A percentile compares a stretch with the other conserved stretches of the same genome.
phyloP scores from a whole-genome alignment of 2,888 invertebrate genomes.

The Drosophila cognata region DNA sequence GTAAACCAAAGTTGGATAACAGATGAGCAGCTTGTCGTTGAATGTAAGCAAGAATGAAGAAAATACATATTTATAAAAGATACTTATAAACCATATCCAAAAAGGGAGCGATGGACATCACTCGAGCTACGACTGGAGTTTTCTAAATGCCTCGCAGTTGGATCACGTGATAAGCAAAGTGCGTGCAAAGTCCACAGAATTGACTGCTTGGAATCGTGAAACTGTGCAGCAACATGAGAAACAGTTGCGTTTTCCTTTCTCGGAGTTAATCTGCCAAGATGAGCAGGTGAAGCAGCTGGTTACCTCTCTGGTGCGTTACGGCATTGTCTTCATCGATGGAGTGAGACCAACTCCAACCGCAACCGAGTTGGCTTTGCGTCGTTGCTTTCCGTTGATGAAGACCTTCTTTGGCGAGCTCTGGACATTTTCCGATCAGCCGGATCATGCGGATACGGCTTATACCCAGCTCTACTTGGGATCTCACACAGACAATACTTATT shows the following conservation, averaged over 20 bases:
- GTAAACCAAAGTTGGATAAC: slow-evolving; percentile 78
- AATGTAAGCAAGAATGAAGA: slow-evolving; percentile 86
- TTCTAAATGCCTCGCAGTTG: slow-evolving; percentile 64
- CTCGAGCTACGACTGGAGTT: slow-evolving; percentile 54
- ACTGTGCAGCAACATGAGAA: slow-evolving; percentile 84
- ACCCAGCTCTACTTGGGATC: slow-evolving; percentile 88
- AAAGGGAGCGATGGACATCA: slow-evolving; percentile 61
- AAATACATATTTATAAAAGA: background rate
- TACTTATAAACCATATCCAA: background rate
- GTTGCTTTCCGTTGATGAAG: slow-evolving; percentile 88
- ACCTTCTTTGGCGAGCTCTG: slow-evolving; percentile 92
- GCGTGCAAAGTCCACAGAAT: slow-evolving; percentile 59
- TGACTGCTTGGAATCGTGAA: slow-evolving; percentile 86
- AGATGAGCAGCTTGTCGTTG: slow-evolving; percentile 77
- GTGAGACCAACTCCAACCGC: slow-evolving; percentile 81
- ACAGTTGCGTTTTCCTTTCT: slow-evolving; percentile 83
- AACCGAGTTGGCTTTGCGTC: slow-evolving; percentile 86
- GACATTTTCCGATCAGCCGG: slow-evolving; percentile 87
- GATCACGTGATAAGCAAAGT: slow-evolving; percentile 57
- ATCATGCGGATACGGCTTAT: slow-evolving; percentile 91
- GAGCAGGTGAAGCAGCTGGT: slow-evolving; percentile 86
- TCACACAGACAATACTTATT: slow-evolving; percentile 93
- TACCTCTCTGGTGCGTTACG: slow-evolving; percentile 82
- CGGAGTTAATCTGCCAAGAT: slow-evolving; percentile 82
- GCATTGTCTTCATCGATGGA: slow-evolving; percentile 84